Conservation (phyloP, 2,113 vertebrate species). For the Phocoena phocoena region DNA sequence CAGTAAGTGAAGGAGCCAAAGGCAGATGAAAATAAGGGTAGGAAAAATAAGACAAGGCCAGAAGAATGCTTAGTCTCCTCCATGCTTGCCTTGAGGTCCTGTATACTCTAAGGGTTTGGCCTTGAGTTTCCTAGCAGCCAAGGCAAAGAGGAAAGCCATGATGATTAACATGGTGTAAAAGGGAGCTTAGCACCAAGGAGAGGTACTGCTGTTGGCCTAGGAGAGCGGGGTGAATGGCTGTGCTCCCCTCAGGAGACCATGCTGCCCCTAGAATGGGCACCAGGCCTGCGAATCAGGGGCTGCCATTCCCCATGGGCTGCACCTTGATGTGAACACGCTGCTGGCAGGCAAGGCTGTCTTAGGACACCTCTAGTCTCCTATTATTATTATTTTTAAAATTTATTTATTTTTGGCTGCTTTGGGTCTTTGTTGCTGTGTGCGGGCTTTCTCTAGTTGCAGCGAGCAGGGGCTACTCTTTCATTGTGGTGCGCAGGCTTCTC, state of each 20-base stretch:
- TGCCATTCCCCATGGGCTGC: neutral
- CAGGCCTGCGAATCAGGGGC: neutral
- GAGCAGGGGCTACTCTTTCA: no score
- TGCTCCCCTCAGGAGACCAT: neutral
- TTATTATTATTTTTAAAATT: no score
- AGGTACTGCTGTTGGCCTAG: neutral
- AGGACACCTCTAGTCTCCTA: neutral
- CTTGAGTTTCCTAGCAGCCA: constrained; percentile 8
- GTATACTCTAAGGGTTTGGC: neutral
- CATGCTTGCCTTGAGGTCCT: neutral
- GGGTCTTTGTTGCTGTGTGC: no score
- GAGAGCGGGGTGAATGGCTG: neutral
- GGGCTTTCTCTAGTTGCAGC: no score
- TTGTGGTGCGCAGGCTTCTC: no score
- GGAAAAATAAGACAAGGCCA: neutral
- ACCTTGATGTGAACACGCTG: fast-evolving
- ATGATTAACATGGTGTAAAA: neutral
- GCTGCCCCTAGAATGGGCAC: neutral
- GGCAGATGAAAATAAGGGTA: neutral
- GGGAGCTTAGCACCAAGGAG: neutral
- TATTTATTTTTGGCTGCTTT: no score
- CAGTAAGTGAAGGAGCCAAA: neutral
- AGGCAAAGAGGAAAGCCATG: neutral
- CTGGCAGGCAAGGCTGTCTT: neutral
- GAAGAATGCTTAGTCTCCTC: neutral